Percentiles rank a stretch among this genome's conserved stretches.
Evolutionary conservation across 2,113 vertebrate genomes (phyloP).

Genomic region (Actenoides lindsayi): DNA sequence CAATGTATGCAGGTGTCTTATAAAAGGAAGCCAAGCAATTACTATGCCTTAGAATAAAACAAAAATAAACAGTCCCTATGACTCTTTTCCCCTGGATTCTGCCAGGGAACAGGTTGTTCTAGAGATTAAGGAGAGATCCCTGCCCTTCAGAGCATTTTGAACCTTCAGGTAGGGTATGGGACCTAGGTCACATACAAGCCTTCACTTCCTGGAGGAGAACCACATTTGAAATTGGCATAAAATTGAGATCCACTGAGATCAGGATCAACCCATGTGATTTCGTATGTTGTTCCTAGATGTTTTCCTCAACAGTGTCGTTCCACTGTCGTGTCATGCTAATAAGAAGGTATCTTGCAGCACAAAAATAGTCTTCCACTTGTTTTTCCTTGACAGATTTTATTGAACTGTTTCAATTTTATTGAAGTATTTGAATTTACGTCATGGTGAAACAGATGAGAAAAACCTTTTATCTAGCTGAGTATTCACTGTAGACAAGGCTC

Average conservation of each 20-base stretch:
- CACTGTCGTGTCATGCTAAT: not conserved
- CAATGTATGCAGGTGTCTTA: not conserved
- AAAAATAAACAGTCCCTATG: not conserved
- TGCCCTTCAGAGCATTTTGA: not conserved
- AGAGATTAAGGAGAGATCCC: not conserved
- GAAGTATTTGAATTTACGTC: not conserved
- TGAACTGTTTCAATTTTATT: not conserved
- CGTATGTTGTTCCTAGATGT: not conserved
- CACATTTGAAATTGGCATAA: not conserved
- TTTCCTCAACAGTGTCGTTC: not conserved
- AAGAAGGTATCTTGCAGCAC: not conserved
- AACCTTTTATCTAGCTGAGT: not conserved
- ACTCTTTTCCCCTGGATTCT: not conserved
- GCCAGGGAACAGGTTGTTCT: not conserved
- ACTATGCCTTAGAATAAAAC: not conserved
- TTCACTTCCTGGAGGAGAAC: not conserved
- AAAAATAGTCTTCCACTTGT: not conserved
- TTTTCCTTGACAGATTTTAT: not conserved
- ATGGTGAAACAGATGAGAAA: not conserved
- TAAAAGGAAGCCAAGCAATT: conserved; percentile 22
- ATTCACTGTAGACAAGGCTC: not conserved
- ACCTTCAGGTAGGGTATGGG: not conserved
- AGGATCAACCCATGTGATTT: not conserved
- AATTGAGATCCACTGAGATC: not conserved
- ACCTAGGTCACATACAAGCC: not conserved